Evolutionary conservation across 2,888 invertebrate genomes (phyloP), one percentile per base, ranked within the genome.

Genomic region (Dendrolimus pini): DNA sequence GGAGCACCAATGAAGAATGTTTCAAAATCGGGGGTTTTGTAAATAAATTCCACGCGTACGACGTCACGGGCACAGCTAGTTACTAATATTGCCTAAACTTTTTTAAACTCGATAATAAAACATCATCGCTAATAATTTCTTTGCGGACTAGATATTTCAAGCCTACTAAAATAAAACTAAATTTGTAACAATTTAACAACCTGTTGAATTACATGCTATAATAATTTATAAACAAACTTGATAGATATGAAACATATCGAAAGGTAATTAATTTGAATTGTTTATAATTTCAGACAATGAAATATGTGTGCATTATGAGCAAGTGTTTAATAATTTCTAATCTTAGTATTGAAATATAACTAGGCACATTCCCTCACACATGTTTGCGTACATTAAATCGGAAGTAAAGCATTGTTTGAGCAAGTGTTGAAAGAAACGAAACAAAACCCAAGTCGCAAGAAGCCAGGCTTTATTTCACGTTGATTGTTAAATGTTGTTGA

Each of bases 361-460:
- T 47, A 54, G 54, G 62, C 65, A 58, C 74, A 74, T 78, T 73
- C 74, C 68, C 67, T 59, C 56, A 64, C 63, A 59, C 63, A 69
- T 77, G 77, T 75, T 76, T 77, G 72, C 70, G 62, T 74, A 71
- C 71, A 75, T 74, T 69, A 69, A 66, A 77, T 78, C 77, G 75
- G 75, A 78, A 80, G 76, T 77, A 63, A 68, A 69, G 75, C 72
- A 83, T 86, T 86, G 85, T 87, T 86, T 80, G 70, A 78, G 75
- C 79, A 80, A 78, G 83, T 85, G 86, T 79, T 80, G 83, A 86
- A 73, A 77, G 84, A 83, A 82, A 79, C 67, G 68, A 66, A 59
- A 66, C 78, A 75, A 60, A 62, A 64, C 63, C 66, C 65, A 59
- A 65, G 59, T 57, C 63, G 58, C 62, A 60, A 61, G 68, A 65